Conservation (phyloP, 2,113 vertebrate species). For the Scomber scombrus region DNA sequence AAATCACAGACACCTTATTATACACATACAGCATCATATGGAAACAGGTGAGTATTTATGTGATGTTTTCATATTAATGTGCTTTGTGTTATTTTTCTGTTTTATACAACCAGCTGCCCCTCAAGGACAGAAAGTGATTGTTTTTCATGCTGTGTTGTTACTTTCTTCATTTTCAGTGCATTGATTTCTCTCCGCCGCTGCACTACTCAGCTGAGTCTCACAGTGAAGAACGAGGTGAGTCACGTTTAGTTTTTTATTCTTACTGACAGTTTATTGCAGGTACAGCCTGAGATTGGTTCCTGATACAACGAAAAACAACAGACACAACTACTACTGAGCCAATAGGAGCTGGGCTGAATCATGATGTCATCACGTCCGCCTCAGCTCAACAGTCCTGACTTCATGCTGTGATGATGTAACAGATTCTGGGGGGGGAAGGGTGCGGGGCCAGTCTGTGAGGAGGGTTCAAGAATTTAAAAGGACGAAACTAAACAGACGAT, state of each 20-base stretch:
- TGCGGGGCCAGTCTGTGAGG: conserved; percentile 12
- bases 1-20: too few species aligned
- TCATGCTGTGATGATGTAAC: conserved; percentile 24
- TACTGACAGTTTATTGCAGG: conserved; percentile 76
- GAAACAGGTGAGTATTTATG: too few species aligned
- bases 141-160: neutral
- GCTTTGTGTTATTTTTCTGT: too few species aligned
- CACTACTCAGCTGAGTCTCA: too few species aligned
- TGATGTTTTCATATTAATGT: too few species aligned
- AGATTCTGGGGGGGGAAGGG: conserved; percentile 4
- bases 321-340: conserved; percentile 43
- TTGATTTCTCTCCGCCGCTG: conserved; percentile 7
- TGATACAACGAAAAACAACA: conserved; percentile 58
- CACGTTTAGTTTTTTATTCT: neutral
- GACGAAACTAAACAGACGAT: conserved; percentile 13
- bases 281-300: conserved; percentile 70
- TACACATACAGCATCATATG: too few species aligned
- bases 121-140: neutral
- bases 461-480: conserved; percentile 25
- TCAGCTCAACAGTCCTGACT: neutral
- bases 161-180: too few species aligned
- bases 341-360: conserved; percentile 39
- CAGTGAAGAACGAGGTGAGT: neutral
- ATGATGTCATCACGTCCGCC: conserved; percentile 39
- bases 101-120: neutral